A percentile compares a stretch with the other conserved stretches of the same genome.
Evolutionary conservation across 2,113 vertebrate species (phyloP).

Genomic region (Hydrochoerus hydrochaeris): DNA sequence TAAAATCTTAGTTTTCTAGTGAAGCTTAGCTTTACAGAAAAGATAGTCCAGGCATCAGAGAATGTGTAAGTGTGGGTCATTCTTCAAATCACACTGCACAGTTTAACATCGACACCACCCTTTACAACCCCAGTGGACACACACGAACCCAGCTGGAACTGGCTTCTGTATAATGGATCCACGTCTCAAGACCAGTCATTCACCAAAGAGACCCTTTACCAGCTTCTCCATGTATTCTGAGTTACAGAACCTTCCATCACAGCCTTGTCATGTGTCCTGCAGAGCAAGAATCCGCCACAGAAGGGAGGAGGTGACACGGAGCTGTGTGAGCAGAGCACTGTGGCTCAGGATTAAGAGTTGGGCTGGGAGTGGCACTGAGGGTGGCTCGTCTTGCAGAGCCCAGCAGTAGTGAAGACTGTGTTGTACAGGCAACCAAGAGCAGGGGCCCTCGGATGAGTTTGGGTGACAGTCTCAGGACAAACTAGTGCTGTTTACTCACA

Average conservation of each 20-base stretch:
- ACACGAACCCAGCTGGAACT: not conserved
- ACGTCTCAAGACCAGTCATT: not conserved
- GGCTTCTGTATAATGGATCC: not conserved
- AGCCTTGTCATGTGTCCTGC: not conserved
- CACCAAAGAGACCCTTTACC: not conserved
- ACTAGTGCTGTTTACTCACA: not conserved
- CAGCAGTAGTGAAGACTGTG: not conserved
- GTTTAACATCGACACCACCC: not conserved
- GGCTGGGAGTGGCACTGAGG: not conserved
- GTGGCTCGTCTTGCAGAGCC: not conserved
- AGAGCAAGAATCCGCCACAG: not conserved
- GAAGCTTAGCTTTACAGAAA: constrained; percentile 39
- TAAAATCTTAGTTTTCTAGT: constrained; percentile 13
- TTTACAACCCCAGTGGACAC: not conserved
- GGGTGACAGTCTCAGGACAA: not conserved
- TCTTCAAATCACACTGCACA: not conserved
- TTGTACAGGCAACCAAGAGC: not conserved
- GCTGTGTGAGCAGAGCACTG: not conserved
- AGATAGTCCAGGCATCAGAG: not conserved
- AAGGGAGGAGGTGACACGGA: not conserved
- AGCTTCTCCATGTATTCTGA: not conserved
- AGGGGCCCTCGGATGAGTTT: not conserved
- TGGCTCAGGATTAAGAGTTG: not conserved
- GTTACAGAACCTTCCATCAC: not conserved
- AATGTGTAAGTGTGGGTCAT: not conserved